Evolutionary conservation across 2,113 vertebrate species (phyloP).

Genomic region (Harpagus bidentatus): DNA sequence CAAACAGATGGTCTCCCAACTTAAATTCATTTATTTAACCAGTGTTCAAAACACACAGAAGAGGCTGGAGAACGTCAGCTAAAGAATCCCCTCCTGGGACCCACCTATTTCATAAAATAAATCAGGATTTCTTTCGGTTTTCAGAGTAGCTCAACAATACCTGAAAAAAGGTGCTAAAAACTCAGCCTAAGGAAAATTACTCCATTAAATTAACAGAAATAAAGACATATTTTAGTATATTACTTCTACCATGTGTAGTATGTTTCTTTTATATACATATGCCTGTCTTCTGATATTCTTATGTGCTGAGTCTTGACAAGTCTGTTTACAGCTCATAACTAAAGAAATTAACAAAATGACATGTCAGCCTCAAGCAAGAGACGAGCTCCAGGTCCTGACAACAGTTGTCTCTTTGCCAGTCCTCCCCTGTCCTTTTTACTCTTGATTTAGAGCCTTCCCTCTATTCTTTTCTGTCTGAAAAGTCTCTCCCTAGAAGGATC

Average conservation of each 20-base stretch:
- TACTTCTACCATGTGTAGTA: neutral
- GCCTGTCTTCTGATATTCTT: neutral
- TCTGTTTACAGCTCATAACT: neutral
- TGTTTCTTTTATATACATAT: neutral
- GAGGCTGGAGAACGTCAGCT: neutral
- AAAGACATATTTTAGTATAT: neutral
- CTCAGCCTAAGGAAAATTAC: neutral
- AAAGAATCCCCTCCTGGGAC: neutral
- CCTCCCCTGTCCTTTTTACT: accelerated
- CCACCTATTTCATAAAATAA: neutral
- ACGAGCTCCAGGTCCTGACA: neutral
- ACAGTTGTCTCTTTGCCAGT: neutral
- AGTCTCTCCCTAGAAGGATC: neutral
- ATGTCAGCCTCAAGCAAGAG: accelerated
- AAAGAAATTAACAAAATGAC: neutral
- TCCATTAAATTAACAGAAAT: neutral
- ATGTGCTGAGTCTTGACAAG: neutral
- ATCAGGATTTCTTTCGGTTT: neutral
- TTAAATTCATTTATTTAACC: neutral
- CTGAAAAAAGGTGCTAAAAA: neutral
- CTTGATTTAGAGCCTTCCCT: neutral
- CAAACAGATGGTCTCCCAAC: neutral
- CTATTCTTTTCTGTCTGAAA: neutral
- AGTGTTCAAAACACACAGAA: neutral
- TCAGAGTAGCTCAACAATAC: neutral